A percentile compares a stretch with the other conserved stretches of the same genome.
Evolutionary conservation across 2,797 vertebrate species (phyloP).

Genomic region (Petrocephalus sullivani): DNA sequence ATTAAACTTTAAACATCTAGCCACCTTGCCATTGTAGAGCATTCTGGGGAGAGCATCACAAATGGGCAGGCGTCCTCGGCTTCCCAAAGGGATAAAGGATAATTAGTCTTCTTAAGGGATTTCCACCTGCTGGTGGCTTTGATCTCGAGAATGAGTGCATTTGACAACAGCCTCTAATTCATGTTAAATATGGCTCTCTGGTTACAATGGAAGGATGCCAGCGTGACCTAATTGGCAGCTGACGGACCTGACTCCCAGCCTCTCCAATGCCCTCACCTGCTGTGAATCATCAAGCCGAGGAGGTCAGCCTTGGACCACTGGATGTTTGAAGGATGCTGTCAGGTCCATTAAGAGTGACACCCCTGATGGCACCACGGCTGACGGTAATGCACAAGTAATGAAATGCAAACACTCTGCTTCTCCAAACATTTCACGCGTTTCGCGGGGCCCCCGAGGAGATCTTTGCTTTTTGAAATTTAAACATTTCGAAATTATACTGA

Average conservation of each 20-base stretch:
- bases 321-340: neutral
- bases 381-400: neutral
- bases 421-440: neutral
- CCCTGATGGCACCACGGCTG: neutral
- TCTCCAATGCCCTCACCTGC: neutral
- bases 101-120: constrained; percentile 7
- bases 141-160: neutral
- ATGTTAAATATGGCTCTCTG: neutral
- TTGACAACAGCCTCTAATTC: constrained; percentile 4
- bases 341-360: neutral
- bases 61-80: neutral
- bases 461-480: neutral
- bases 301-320: neutral
- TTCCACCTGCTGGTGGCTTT: neutral
- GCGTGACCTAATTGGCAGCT: neutral
- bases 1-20: neutral
- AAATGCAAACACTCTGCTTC: neutral
- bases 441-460: neutral
- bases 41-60: neutral
- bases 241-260: neutral
- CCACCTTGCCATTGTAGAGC: neutral
- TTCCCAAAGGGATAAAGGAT: neutral
- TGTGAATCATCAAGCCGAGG: neutral
- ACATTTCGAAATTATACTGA: neutral
- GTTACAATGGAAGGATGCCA: neutral